Evolutionary conservation across 2,113 vertebrate genomes (phyloP), one percentile per base, ranked within the genome.

Genomic region (Cyanoliseus patagonus): DNA sequence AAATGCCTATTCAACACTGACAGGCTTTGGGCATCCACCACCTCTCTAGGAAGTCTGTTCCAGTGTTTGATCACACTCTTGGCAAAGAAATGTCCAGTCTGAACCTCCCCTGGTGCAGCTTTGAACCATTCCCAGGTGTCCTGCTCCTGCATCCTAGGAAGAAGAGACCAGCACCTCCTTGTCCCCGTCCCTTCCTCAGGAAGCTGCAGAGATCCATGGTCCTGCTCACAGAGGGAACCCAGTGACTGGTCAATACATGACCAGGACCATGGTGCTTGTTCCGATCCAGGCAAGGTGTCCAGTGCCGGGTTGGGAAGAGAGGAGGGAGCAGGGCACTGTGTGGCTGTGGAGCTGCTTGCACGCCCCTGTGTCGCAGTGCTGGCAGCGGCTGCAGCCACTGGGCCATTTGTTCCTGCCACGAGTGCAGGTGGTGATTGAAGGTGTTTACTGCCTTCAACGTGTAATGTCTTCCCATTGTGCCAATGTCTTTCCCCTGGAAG

Each of bases 401-500:
- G 31, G 47, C 67, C 11, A 1, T 28, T 30, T 53, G 81, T 3
- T n/a, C 23, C 0, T 4, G 66, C 30, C 37, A 88, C 39, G 42
- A 66, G 92, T 39, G 82, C n/a, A 0, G 80, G 83, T 30, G 8
- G 87, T 86, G 92, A 83, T 94, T 53, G 92, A 96, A 74, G 88
- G 85, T 95, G 94, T 94, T 96, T 93, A 92, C 87, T 75, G 88
- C 95, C 93, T 59, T 35, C 22, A 59, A 83, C 22, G 64, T 67
- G 79, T 90, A 77, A 94, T 86, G 37, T 59, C 94, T 90, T 72
- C 24, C 92, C 88, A 93, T 80, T 28, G 30, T 31, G 85, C 90
- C 82, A 1, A n/a, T 57, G 93, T 80, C 95, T 95, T 87, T 94
- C 55, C 92, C 85, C 88, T 93, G 92, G 86, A 86, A 93, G 94